Evolutionary conservation across 2,797 vertebrate species (phyloP), one percentile per base, ranked within the genome.

Genomic region (Rhabdophis nuchalis): DNA sequence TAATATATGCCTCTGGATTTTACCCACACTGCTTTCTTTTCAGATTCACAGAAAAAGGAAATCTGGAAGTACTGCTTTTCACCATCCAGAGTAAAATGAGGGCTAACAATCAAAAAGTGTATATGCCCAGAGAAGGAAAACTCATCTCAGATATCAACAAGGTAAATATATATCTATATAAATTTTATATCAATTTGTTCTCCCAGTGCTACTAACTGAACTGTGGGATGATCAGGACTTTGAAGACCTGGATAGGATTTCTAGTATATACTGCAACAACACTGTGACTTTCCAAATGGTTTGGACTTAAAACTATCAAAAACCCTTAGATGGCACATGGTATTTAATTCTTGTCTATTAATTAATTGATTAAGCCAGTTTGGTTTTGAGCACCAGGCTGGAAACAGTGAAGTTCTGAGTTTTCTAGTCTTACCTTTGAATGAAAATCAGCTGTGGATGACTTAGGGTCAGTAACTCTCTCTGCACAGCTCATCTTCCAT

Each of bases 41-140:
- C 95, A 99, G 99, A 97, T 99, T 99, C 97, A 99, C 99, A 4
- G 99, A 99, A 96, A 99, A 99, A 95, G 99, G 99, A 87, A 99
- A 99, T 96, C 96, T 99, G 94, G 99, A 99, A 96, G 99, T 99
- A 54, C 97, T 99, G 10, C 98, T 99, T 93, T 99, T 99, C 96
- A 99, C 99, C 91, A 99, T 99, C 96, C 99, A 99, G 96, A 99
- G 99, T 96, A 99, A 99, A 96, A 99, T 99, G 99, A 98, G 99
- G 95, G 99, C 99, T 88, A 99, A 99, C 97, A 99, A 99, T 95
- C 99, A 99, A 97, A 99, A 99, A 96, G 99, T 99, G 11, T 99
- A 99, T 96, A 98, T 98, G 98, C 99, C 99, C 1, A 97, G 99
- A 29, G 99, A 99, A 94, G 99, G 99, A 88, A 99, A 99, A 95